These are phyloP conservation scores for Polyergus mexicanus DNA, from an alignment of 1,140 invertebrate species.

Conservation along the genomic window DNA sequence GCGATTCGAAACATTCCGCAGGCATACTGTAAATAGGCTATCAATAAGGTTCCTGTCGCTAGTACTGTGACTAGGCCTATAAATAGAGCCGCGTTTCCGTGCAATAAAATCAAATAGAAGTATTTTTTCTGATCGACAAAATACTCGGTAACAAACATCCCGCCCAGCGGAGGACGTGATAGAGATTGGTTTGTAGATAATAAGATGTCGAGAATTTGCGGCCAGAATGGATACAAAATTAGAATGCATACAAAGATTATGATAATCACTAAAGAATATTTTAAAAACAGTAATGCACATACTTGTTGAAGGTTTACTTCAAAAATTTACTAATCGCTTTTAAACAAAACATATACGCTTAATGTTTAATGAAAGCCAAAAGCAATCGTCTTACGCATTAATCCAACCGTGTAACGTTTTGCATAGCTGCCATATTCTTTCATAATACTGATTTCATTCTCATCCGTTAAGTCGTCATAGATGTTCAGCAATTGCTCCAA, in stretches of 20 bases:
- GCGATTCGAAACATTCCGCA: slow-evolving; percentile 39
- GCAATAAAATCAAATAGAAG: background rate
- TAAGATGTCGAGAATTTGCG: no score
- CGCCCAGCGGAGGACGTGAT: background rate
- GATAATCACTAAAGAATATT: background rate
- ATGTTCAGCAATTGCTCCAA: background rate
- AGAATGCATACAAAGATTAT: background rate
- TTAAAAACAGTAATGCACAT: no score
- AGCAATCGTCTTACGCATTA: background rate
- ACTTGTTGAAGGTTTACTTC: background rate
- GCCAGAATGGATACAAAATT: no score
- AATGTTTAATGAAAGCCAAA: background rate
- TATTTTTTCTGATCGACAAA: background rate
- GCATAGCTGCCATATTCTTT: background rate
- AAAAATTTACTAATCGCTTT: background rate
- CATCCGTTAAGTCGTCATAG: background rate
- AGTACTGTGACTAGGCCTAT: background rate
- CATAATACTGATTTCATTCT: slow-evolving; percentile 22
- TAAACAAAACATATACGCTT: background rate
- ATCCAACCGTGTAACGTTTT: background rate
- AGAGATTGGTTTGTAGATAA: no score
- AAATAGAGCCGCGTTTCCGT: no score
- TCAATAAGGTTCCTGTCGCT: background rate
- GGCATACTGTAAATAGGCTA: background rate
- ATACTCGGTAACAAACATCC: no score